Percentiles rank a stretch among this genome's conserved stretches.
phyloP scores from a whole-genome alignment of 2,888 invertebrate species.

The Noctua fimbriata region DNA sequence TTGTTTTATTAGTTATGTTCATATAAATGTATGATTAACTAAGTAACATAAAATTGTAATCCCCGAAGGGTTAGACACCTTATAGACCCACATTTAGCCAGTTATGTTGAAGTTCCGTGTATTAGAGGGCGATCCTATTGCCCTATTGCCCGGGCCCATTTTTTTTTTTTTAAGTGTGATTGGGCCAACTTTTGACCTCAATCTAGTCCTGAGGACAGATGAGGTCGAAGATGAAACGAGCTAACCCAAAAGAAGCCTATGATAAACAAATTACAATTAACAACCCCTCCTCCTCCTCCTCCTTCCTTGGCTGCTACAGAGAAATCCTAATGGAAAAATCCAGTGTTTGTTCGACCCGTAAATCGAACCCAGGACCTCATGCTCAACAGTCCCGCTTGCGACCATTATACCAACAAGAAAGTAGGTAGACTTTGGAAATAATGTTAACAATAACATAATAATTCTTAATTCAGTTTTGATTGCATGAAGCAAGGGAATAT shows the following conservation, averaged over 20 bases:
- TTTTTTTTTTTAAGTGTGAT: too few relatives aligned
- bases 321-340: not conserved
- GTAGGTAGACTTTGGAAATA: not conserved
- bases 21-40: not conserved
- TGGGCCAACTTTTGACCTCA: too few relatives aligned
- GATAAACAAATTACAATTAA: too few relatives aligned
- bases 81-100: too few relatives aligned
- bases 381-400: not conserved
- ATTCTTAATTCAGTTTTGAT: not conserved
- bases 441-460: not conserved
- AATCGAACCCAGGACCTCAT: not conserved
- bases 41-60: not conserved
- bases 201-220: too few relatives aligned
- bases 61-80: too few relatives aligned
- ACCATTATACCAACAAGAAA: too few relatives aligned
- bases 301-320: not conserved
- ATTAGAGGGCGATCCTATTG: not conserved
- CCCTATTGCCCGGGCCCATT: too few relatives aligned
- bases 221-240: too few relatives aligned
- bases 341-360: not conserved
- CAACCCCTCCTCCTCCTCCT: too few relatives aligned
- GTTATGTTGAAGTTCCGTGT: too few relatives aligned
- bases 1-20: not conserved
- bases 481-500: constrained; percentile 1
- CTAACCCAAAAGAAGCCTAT: too few relatives aligned